Conservation (phyloP, 2,797 vertebrate species). For the Mus caroli region DNA sequence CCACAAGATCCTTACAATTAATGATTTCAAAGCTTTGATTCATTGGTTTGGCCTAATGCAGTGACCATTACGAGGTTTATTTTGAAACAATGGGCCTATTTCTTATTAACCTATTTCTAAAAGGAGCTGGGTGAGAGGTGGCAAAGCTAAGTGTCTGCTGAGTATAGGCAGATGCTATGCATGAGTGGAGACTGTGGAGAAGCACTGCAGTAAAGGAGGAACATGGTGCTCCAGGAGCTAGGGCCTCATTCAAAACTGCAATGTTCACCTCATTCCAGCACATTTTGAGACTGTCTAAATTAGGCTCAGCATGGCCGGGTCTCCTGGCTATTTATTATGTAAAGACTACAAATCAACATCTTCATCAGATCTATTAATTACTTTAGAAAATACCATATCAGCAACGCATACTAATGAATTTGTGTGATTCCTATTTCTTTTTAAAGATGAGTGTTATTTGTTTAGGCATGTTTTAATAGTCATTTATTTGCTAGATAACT, state of each 20-base stretch:
- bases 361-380: conserved; percentile 30
- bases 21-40: conserved; percentile 23
- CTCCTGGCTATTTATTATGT: neutral
- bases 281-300: neutral
- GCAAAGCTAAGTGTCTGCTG: neutral
- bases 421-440: conserved; percentile 22
- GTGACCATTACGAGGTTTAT: neutral
- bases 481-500: conserved; percentile 23
- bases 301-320: no score
- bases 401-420: neutral
- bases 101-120: conserved; percentile 23
- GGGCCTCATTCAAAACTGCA: neutral
- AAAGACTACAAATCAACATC: neutral
- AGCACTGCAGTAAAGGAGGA: neutral
- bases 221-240: neutral
- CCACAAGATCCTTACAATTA: neutral
- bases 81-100: neutral
- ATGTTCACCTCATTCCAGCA: neutral
- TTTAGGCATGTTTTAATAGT: neutral
- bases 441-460: neutral
- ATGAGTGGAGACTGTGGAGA: neutral
- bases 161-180: neutral
- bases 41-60: neutral
- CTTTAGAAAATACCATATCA: neutral
- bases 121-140: neutral